Evolutionary conservation across 1,140 invertebrate species (phyloP), one percentile per base, ranked within the genome.

Genomic region (Tetramorium parvispinum): DNA sequence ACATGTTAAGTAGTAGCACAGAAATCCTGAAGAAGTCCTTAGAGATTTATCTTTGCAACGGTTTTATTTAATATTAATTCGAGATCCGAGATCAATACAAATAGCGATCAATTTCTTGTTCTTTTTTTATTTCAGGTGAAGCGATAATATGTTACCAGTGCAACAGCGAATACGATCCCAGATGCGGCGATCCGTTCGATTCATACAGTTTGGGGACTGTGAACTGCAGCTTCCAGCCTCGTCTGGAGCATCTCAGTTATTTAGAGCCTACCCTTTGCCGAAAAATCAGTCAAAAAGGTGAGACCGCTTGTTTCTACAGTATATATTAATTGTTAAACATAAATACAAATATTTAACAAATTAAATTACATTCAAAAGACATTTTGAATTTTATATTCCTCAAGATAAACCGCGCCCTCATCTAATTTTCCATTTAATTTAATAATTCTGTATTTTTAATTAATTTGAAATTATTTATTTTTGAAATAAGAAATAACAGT

Each of bases 171-270:
- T 98, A 97, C 91, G 98, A 98, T 94, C 97, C 97, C 27, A 96
- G 98, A 90, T 98, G 98, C 92, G 98, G 97, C 3, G 97, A 98
- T 92, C 97, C 97, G 3, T 98, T 98, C 92, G 97, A 98, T 92
- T 95, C 97, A 0, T 98, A 97, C 93, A 97, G 97, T 65, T 96
- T 98, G 75, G 98, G 97, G 21, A 96, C 96, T 76, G 97, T 98
- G 5, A 98, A 98, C 94, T 98, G 98, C 94, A 97, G 97, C 76
- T 96, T 97, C 92, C 96, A 97, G 90, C 96, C 96, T 78, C 96
- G 96, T 0, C 95, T 96, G 11, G 97, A 97, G 91, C 97, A 98
- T 92, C 95, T 98, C 24, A 95, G 96, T 32, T 85, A 93, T 16
- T 43, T 95, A 27, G 96, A 97, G 91, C 96, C 97, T 11, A 96